Evolutionary conservation across 2,113 vertebrate species (phyloP), one percentile per base, ranked within the genome.

Genomic region (Smithornis capensis): DNA sequence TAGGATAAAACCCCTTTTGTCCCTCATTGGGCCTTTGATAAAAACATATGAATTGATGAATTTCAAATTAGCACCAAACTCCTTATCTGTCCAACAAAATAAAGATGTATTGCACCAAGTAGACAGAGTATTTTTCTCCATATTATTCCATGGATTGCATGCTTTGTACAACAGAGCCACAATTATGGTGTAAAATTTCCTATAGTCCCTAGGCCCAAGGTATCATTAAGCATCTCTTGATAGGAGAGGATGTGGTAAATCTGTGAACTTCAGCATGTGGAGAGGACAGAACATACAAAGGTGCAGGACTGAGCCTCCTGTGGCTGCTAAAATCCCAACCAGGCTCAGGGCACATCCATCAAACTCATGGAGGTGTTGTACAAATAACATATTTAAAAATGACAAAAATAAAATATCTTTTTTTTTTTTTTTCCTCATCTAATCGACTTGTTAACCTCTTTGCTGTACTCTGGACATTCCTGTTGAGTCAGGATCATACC

Each of bases 111-210:
- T 17, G 49, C 24, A 56, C 10, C 16, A 52, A 52, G 23, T 4
- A 70, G 60, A 25, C 18, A 10, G 0, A 14, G 14, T 2, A 18
- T 45, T 52, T 29, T 42, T 37, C 5, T 64, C 14, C 4, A 3
- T 59, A 19, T 69, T 49, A 40, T 29, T 35, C 40, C 47, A 13
- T 8, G 47, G 37, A 50, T 14, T 44, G 31, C 17, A 17, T 13
- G 50, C 16, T 69, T 47, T 75, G 50, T 33, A 90, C 14, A 42
- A 19, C 42, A 28, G 3, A 19, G 56, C 25, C 45, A 9, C 24
- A 59, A 2, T 3, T 28, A 25, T 0, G 29, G 64, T 73, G 10
- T 49, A 69, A 21, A 69, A 52, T 21, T n/a, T 44, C 10, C 53
- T 33, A 15, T 0, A 56, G 45, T 9, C 23, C 38, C 33, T 35